Evolutionary conservation across 2,888 invertebrate genomes (phyloP), one percentile per base, ranked within the genome.

Genomic region (Hypsopygia costalis): DNA sequence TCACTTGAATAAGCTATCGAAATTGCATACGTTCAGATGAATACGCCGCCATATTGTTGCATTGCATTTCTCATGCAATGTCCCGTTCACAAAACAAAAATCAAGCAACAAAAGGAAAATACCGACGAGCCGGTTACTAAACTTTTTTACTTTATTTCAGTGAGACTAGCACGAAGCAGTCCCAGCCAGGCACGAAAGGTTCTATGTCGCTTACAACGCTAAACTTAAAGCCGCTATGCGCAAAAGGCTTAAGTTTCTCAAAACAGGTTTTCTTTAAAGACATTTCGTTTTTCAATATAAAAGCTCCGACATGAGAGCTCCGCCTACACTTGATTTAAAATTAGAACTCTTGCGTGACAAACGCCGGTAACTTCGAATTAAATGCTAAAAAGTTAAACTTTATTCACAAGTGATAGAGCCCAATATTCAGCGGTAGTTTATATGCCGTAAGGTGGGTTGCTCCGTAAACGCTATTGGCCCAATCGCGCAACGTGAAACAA

Each of bases 321-420:
- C 88, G 88, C 88, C 88, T 88, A 88, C 88, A 85, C 87, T 86
- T 82, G 83, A 82, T 87, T 88, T 87, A 86, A 88, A 88, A 88
- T 88, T 87, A 86, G 87, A 88, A 88, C 83, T 82, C 85, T 85
- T 81, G 83, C 85, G 73, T 87, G 86, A 87, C 86, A 86, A 86
- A 87, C 85, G 87, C 85, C 83, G 83, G 81, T 79, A 85, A 80
- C 82, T 79, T 75, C 64, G 68, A 78, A 78, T 83, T 81, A 80
- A 77, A 86, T 78, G 74, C 65, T 79, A 78, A 85, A 83, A 83
- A 82, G 83, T 85, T 87, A 83, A 86, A 82, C 87, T 86, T 85
- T 88, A 87, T 86, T 69, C 60, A 60, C 68, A 74, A 74, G 86
- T 58, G 52, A 75, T 87, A 88, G 81, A 79, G 86, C 72, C 76